Conservation (phyloP, 2,113 vertebrate genomes). For the Phasianus colchicus region DNA sequence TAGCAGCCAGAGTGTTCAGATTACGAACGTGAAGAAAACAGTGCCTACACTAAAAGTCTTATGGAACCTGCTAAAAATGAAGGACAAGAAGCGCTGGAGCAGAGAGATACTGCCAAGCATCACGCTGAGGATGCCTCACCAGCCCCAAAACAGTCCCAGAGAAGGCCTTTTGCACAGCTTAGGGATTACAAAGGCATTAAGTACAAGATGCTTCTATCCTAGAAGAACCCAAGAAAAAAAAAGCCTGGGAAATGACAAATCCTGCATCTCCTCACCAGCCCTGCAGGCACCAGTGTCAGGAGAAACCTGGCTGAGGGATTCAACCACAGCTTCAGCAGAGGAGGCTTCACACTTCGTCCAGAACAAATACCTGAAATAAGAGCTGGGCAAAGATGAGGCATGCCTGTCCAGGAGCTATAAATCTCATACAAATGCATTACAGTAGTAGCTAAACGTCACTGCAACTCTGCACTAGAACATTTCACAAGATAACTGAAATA, state of each 20-base stretch:
- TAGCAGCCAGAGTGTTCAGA: background rate
- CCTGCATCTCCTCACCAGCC: background rate
- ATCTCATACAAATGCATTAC: background rate
- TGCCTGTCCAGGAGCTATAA: background rate
- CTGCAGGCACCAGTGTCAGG: rapidly evolving
- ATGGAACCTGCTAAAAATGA: background rate
- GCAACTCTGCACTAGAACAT: rapidly evolving
- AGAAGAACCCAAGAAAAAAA: background rate
- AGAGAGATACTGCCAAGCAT: background rate
- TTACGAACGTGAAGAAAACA: background rate
- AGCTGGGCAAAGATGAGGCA: background rate
- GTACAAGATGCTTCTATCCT: background rate
- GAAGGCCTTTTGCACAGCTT: background rate
- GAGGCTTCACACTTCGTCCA: background rate
- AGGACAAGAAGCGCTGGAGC: background rate
- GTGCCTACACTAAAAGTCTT: background rate
- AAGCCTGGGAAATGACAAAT: background rate
- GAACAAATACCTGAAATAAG: background rate
- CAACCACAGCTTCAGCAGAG: background rate
- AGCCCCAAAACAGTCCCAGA: background rate
- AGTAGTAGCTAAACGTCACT: rapidly evolving
- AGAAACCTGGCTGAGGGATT: background rate
- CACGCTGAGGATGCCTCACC: background rate
- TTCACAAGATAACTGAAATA: background rate
- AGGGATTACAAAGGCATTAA: background rate